Evolutionary conservation across 2,113 vertebrate genomes (phyloP).

Genomic region (Pseudorasbora parva): DNA sequence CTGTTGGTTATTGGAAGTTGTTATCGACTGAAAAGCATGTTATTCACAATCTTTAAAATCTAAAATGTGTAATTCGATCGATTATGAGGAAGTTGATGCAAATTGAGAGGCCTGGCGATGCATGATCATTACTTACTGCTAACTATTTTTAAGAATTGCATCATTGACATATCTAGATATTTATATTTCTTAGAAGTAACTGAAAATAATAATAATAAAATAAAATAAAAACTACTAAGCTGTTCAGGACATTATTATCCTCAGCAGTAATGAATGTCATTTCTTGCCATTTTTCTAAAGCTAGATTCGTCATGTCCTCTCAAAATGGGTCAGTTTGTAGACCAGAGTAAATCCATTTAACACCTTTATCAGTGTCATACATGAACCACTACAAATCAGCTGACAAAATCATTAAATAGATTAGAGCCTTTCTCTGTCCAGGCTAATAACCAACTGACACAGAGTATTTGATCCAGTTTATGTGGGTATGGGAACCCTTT

Average conservation of each 20-base stretch:
- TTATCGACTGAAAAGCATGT: neutral
- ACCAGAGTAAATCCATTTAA: conserved; percentile 44
- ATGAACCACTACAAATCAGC: neutral
- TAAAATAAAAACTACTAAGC: neutral
- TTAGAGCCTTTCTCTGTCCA: conserved; percentile 27
- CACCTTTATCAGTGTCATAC: conserved; percentile 41
- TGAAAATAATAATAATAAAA: too few species aligned
- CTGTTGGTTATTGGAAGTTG: neutral
- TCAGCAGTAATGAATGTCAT: neutral
- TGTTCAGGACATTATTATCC: neutral
- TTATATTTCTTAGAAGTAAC: neutral
- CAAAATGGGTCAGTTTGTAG: conserved; percentile 40
- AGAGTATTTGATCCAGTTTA: conserved; percentile 24
- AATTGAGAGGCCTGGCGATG: neutral
- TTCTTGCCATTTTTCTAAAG: neutral
- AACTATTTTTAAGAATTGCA: neutral
- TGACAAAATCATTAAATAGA: conserved; percentile 32
- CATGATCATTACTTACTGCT: neutral
- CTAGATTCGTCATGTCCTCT: conserved; percentile 19
- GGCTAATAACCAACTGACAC: conserved; percentile 30
- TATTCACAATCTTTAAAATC: neutral
- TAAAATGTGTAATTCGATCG: neutral
- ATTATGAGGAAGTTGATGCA: neutral
- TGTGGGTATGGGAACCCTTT: neutral
- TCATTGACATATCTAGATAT: neutral